phyloP scores from a whole-genome alignment of 2,888 invertebrate species.

The Silvanus unidentatus region DNA sequence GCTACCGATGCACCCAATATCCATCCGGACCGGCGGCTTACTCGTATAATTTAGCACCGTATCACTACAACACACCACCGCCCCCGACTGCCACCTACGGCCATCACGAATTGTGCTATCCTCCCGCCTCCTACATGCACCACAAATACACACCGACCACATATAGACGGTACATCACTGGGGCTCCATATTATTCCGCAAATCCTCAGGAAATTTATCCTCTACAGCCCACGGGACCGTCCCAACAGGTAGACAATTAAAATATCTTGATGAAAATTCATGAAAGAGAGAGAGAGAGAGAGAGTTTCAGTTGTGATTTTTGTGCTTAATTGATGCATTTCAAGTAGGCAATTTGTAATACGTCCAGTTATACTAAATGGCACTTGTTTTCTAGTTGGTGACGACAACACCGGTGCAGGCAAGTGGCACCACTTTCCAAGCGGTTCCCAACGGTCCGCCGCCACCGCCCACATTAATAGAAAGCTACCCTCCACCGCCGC shows the following conservation, averaged over 20 bases:
- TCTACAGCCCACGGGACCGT: constrained; percentile 39
- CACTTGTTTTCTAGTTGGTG: constrained; percentile 36
- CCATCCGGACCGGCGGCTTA: constrained; percentile 39
- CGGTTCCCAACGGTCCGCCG: constrained; percentile 36
- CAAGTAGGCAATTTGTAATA: too few species aligned
- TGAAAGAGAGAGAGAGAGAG: too few species aligned
- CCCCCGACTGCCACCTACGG: constrained; percentile 36
- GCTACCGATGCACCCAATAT: constrained; percentile 46
- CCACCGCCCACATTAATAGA: constrained; percentile 38
- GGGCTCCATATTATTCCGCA: constrained; percentile 48
- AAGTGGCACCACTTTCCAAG: constrained; percentile 44
- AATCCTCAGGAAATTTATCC: constrained; percentile 48
- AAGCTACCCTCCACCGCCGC: constrained; percentile 43
- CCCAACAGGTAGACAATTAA: constrained; percentile 28
- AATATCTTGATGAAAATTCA: neutral
- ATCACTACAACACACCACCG: constrained; percentile 50
- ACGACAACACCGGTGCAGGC: constrained; percentile 37
- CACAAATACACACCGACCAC: constrained; percentile 36
- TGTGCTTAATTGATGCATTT: too few species aligned
- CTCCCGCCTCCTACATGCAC: constrained; percentile 42
- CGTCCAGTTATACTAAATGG: too few species aligned
- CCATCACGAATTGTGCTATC: constrained; percentile 51
- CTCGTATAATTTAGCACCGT: constrained; percentile 41
- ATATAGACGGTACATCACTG: constrained; percentile 37
- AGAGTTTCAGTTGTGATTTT: too few species aligned